Conservation (phyloP, 2,797 vertebrate genomes). For the Microctenopoma stevenorrisi region DNA sequence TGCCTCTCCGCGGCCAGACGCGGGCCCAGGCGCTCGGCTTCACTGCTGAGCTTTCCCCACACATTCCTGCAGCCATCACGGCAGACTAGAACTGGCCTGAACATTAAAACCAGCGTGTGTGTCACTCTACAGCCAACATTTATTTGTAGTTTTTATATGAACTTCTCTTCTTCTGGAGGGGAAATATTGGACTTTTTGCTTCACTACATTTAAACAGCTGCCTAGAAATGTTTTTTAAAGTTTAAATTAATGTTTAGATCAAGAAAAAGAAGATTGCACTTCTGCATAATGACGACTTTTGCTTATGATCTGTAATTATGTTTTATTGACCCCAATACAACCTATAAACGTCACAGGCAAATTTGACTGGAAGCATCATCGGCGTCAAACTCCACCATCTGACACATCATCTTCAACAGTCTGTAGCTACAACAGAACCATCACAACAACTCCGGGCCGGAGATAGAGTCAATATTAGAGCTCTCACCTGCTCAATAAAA, state of each 20-base stretch:
- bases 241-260: too few relatives aligned
- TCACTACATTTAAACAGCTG: background rate
- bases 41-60: slow-evolving; percentile 69
- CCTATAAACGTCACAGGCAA: background rate
- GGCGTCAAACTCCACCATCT: background rate
- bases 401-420: background rate
- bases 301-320: background rate
- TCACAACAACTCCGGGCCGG: background rate
- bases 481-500: background rate
- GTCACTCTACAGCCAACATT: slow-evolving; percentile 1
- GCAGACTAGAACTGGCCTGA: slow-evolving; percentile 46
- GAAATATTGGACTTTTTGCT: background rate
- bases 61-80: slow-evolving; percentile 71
- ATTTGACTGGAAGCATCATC: background rate
- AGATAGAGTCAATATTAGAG: slow-evolving; percentile 12
- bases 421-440: background rate
- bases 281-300: background rate
- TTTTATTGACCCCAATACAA: background rate
- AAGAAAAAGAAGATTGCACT: too few relatives aligned
- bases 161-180: background rate
- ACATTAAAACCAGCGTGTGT: slow-evolving; percentile 28
- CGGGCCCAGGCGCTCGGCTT: slow-evolving; percentile 64
- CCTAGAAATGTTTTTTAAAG: too few relatives aligned
- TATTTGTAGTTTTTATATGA: too few relatives aligned
- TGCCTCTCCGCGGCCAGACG: slow-evolving; percentile 74